phyloP scores from a whole-genome alignment of 2,797 vertebrate species.

The Prionace glauca region DNA sequence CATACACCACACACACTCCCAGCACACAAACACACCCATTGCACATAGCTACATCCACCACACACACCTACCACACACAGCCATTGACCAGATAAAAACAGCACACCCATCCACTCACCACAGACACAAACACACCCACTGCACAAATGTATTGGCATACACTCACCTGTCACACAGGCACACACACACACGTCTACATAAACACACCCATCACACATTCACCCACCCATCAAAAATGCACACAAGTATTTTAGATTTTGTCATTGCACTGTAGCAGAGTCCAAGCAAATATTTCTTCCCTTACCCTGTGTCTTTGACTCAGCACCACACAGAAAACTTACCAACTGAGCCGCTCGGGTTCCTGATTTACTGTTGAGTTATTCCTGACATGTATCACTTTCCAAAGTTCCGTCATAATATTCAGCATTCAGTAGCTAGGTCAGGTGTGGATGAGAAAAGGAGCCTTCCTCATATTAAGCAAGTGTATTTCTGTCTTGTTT shows the following conservation, averaged over 20 bases:
- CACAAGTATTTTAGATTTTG: background rate
- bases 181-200: too few species aligned
- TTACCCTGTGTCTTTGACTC: background rate
- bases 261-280: background rate
- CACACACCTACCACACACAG: too few species aligned
- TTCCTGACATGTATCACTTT: background rate
- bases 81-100: too few species aligned
- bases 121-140: too few species aligned
- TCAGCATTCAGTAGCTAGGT: background rate
- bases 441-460: background rate
- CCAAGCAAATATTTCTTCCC: background rate
- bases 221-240: background rate
- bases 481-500: background rate
- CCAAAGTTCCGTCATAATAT: background rate
- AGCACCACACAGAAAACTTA: background rate
- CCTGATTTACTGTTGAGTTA: background rate
- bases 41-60: too few species aligned
- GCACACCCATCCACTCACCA: too few species aligned
- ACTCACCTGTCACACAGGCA: too few species aligned
- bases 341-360: too few species aligned
- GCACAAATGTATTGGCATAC: too few species aligned
- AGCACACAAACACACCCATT: too few species aligned
- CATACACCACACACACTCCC: too few species aligned
- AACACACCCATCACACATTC: fast-evolving
- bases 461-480: background rate